Percentiles rank a stretch among this genome's conserved stretches.
phyloP scores from a whole-genome alignment of 2,888 invertebrate genomes.

The Serrognathus titanus region DNA sequence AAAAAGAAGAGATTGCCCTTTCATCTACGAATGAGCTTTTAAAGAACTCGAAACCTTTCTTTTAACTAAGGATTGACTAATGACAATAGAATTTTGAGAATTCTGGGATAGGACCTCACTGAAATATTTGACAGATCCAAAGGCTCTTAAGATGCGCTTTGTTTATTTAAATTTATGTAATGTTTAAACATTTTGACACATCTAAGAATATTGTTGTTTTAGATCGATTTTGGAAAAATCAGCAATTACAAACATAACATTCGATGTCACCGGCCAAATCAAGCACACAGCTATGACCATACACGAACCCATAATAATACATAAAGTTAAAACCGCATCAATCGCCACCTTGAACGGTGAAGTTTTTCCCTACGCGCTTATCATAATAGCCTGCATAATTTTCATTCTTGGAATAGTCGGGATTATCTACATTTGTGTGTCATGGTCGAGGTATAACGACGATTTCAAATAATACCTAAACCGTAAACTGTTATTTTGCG shows the following conservation, averaged over 20 bases:
- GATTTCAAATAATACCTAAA: neutral
- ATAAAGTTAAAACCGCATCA: constrained; percentile 46
- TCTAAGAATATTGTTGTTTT: constrained; percentile 19
- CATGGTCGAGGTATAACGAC: constrained; percentile 76
- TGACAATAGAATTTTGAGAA: too few relatives aligned
- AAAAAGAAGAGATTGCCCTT: too few relatives aligned
- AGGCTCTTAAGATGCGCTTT: too few relatives aligned
- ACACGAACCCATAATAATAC: constrained; percentile 56
- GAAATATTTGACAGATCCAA: too few relatives aligned
- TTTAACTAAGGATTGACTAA: too few relatives aligned
- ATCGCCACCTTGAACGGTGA: constrained; percentile 52
- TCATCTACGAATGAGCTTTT: too few relatives aligned
- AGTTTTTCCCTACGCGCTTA: constrained; percentile 84
- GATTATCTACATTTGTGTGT: constrained; percentile 89
- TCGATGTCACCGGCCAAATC: constrained; percentile 64
- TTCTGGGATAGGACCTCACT: too few relatives aligned
- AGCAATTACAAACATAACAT: constrained; percentile 64
- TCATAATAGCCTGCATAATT: constrained; percentile 86
- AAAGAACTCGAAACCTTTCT: too few relatives aligned
- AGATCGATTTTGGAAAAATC: constrained; percentile 60
- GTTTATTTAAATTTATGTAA: too few relatives aligned
- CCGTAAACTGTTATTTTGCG: neutral
- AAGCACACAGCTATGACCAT: constrained; percentile 68
- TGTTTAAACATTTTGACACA: too few relatives aligned
- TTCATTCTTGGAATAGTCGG: constrained; percentile 82